phyloP scores from a whole-genome alignment of 2,113 vertebrate species.

The Piprites chloris region DNA sequence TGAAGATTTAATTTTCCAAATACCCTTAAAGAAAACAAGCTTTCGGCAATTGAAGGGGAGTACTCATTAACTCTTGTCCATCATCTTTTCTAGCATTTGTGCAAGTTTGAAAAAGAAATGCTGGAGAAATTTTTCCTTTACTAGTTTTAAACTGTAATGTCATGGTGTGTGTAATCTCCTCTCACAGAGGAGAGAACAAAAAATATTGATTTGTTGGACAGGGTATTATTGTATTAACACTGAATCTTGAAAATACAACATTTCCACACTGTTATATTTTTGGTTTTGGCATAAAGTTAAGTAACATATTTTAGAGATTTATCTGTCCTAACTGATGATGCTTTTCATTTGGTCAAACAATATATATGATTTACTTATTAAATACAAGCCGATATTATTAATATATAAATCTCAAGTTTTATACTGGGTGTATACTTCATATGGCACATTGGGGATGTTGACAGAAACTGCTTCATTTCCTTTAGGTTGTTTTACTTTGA shows the following conservation, averaged over 20 bases:
- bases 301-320: constrained; percentile 17
- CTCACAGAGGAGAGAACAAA: not conserved
- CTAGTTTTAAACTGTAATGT: not conserved
- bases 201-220: not conserved
- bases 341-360: constrained; percentile 34
- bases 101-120: not conserved
- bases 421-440: constrained; percentile 29
- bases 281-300: not conserved
- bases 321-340: constrained; percentile 11
- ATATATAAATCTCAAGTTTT: constrained; percentile 60
- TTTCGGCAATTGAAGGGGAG: not conserved
- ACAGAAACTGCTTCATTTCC: constrained; percentile 50
- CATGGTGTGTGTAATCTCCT: not conserved
- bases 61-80: not conserved
- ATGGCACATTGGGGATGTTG: constrained; percentile 43
- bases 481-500: constrained; percentile 51
- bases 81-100: not conserved
- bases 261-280: not conserved
- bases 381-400: constrained; percentile 53
- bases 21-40: not conserved
- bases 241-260: not conserved
- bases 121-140: not conserved
- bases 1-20: not conserved
- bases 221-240: not conserved
- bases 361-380: constrained; percentile 61